Conservation (phyloP, 2,797 vertebrate genomes). For the Hafferia zeledoni region DNA sequence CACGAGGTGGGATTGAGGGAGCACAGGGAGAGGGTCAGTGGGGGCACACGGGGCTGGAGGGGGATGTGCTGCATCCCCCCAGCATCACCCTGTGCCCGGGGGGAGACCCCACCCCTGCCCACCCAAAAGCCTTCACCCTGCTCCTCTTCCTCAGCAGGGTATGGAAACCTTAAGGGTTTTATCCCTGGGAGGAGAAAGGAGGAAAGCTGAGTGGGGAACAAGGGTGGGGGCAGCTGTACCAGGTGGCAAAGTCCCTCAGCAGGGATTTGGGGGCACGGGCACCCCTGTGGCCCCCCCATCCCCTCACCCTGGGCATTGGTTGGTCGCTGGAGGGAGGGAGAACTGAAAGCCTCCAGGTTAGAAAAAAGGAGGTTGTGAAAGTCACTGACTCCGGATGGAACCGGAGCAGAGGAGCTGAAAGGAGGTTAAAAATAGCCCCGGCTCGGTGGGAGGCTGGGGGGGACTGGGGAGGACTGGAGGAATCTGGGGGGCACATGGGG, state of each 20-base stretch:
- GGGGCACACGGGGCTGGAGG: not conserved
- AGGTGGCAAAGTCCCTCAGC: not conserved
- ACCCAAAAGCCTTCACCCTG: not conserved
- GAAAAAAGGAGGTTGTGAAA: not conserved
- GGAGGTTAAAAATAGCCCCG: not conserved
- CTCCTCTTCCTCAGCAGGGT: not conserved
- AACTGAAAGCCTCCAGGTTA: not conserved
- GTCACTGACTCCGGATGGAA: not conserved
- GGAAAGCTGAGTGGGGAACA: not conserved
- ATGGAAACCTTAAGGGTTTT: not conserved
- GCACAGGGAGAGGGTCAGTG: not conserved
- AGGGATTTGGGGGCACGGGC: accelerated
- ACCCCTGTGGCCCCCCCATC: not conserved
- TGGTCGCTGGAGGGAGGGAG: not conserved
- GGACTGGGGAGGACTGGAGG: not conserved
- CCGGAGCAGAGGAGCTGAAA: not conserved
- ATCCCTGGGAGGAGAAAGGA: not conserved
- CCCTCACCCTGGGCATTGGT: accelerated
- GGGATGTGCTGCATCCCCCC: not conserved
- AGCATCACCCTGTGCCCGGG: accelerated
- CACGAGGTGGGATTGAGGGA: not conserved
- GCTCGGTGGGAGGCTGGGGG: not conserved
- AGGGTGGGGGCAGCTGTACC: not conserved
- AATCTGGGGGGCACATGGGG: not conserved
- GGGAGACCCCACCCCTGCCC: not conserved